Conservation (phyloP, 64 coral and sea anemone species). For the Stichodactyla helianthus region DNA sequence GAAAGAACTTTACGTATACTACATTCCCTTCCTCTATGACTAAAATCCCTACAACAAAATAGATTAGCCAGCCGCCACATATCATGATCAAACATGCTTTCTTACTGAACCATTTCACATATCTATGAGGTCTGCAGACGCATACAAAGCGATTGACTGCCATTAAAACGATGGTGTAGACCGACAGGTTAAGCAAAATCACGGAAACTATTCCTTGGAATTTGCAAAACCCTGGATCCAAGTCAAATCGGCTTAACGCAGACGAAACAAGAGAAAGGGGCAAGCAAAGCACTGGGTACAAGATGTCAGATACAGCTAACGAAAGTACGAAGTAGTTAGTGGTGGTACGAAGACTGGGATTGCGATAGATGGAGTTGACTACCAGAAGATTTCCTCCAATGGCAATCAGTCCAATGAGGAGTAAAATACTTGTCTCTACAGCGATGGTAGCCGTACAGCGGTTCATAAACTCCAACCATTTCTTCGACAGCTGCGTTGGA, state of each 20-base stretch:
- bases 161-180: neutral
- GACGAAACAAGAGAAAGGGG: neutral
- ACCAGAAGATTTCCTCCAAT: conserved; percentile 43
- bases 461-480: neutral
- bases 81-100: neutral
- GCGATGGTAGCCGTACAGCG: neutral
- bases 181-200: neutral
- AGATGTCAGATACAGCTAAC: conserved; percentile 14
- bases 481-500: too few relatives aligned
- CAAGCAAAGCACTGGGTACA: neutral
- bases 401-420: conserved; percentile 23
- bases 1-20: neutral
- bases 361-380: conserved; percentile 26
- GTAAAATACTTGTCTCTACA: conserved; percentile 22
- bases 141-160: conserved; percentile 6
- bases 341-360: conserved; percentile 28
- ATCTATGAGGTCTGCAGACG: neutral
- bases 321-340: conserved; percentile 43
- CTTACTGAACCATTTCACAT: neutral
- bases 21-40: neutral
- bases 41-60: neutral
- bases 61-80: neutral
- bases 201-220: neutral
- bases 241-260: neutral
- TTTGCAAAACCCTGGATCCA: neutral